phyloP scores from a whole-genome alignment of 1,140 invertebrate genomes.

The Globodera rostochiensis region DNA sequence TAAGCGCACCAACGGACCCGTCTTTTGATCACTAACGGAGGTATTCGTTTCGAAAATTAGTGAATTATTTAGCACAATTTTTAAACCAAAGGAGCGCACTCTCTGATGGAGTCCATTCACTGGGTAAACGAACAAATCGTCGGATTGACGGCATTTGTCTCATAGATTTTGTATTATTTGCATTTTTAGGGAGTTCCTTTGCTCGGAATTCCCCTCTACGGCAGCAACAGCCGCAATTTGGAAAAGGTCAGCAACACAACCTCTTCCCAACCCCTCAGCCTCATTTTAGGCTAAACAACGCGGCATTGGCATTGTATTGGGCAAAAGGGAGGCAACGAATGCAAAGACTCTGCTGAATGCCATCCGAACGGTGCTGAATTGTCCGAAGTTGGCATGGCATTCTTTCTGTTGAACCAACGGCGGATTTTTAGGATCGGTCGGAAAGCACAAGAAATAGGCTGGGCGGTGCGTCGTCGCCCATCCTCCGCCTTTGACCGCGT shows the following conservation, averaged over 20 bases:
- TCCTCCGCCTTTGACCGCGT: constrained; percentile 52
- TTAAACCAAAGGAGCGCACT: constrained; percentile 44
- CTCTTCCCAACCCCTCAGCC: not conserved
- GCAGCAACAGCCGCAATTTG: constrained; percentile 54
- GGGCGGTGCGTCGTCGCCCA: constrained; percentile 47
- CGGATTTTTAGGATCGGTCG: constrained; percentile 43
- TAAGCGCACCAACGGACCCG: constrained; percentile 54
- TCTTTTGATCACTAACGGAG: constrained; percentile 61
- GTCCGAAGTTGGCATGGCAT: not conserved
- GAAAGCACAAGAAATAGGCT: constrained; percentile 55
- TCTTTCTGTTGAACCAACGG: constrained; percentile 6
- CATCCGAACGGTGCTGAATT: constrained; percentile 29
- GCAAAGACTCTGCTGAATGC: constrained; percentile 33
- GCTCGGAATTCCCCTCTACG: constrained; percentile 62
- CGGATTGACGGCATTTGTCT: not conserved
- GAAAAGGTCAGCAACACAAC: constrained; percentile 39
- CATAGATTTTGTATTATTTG: not conserved
- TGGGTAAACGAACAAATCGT: constrained; percentile 55
- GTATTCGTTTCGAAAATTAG: not conserved
- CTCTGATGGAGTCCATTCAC: constrained; percentile 60
- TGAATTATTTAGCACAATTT: not conserved
- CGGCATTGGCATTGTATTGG: constrained; percentile 58
- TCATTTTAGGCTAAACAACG: constrained; percentile 26
- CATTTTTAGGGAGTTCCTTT: constrained; percentile 57
- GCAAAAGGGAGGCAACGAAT: constrained; percentile 52